Evolutionary conservation across 2,797 vertebrate species (phyloP), one percentile per base, ranked within the genome.

Genomic region (Falco berigora): DNA sequence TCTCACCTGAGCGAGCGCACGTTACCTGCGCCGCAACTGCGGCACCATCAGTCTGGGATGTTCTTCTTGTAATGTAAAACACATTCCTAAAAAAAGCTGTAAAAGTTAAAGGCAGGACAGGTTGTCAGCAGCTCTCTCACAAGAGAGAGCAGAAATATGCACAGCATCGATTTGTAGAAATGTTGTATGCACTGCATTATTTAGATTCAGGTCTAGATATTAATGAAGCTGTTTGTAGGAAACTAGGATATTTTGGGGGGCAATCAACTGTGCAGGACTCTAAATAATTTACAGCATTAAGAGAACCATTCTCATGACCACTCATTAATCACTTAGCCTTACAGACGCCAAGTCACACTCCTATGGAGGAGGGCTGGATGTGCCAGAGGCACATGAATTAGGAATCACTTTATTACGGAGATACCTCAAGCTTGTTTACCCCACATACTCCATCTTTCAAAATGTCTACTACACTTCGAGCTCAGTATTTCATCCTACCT

Each of bases 261-360:
- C 82, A 86, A 96, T 96, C 94, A 94, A 88, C 94, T 81, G 89
- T 59, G 85, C 34, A 38, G 61, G 79, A 79, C 67, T 91, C 86
- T 94, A 93, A 96, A 97, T 95, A 92, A 94, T 94, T 91, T 59
- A 93, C 52, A 69, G 81, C 93, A 52, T 92, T 89, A 94, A 87
- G 56, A 94, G 90, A 95, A 86, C 27, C 13, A 7, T 92, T 92
- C 92, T 87, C 56, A 50, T 42, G 62, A 92, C 68, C 53, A 58
- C 78, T 90, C 90, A 75, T 96, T 74, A 89, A 92, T 97, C 96
- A 94, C 62, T 89, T 16, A 0, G 8, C 78, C 67, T 89, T 36
- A 59, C 83, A 61, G 90, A 71, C 0, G 0, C 63, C 63, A 77
- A 74, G 92, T 81, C 86, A 91, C n/a, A 83, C 50, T 94, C 75